These are phyloP conservation scores for Sebastes umbrosus DNA, from an alignment of 2,797 vertebrate species.

Conservation along the genomic window DNA sequence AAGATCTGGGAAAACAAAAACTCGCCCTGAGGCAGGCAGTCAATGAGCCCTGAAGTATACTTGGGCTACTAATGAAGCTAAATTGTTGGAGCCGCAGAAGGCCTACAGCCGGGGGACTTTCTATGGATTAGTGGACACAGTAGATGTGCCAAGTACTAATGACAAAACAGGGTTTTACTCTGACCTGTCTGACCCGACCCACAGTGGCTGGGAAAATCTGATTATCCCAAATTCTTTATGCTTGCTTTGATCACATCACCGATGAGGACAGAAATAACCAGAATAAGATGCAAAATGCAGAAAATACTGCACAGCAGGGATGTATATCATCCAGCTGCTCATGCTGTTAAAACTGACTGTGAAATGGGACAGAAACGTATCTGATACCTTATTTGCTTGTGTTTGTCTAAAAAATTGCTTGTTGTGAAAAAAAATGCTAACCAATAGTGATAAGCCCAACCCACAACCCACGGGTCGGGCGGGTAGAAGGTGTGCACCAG, in stretches of 20 bases:
- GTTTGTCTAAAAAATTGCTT: neutral
- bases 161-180: conserved; percentile 8
- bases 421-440: no score
- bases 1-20: conserved; percentile 57
- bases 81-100: conserved; percentile 51
- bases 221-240: neutral
- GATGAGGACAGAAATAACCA: neutral
- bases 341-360: neutral
- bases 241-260: neutral
- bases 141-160: conserved; percentile 17
- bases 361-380: neutral
- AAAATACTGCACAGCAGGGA: neutral
- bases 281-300: neutral
- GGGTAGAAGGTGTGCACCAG: no score
- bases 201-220: neutral
- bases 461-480: no score
- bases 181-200: neutral
- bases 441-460: no score
- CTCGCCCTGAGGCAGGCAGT: conserved; percentile 39
- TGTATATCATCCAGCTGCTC: conserved; percentile 17
- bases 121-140: conserved; percentile 28
- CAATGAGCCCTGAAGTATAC: conserved; percentile 69
- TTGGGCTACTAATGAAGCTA: conserved; percentile 62
- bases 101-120: conserved; percentile 26
- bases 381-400: neutral